phyloP scores from a whole-genome alignment of 2,113 vertebrate species.

The Oxygymnocypris stewartii region DNA sequence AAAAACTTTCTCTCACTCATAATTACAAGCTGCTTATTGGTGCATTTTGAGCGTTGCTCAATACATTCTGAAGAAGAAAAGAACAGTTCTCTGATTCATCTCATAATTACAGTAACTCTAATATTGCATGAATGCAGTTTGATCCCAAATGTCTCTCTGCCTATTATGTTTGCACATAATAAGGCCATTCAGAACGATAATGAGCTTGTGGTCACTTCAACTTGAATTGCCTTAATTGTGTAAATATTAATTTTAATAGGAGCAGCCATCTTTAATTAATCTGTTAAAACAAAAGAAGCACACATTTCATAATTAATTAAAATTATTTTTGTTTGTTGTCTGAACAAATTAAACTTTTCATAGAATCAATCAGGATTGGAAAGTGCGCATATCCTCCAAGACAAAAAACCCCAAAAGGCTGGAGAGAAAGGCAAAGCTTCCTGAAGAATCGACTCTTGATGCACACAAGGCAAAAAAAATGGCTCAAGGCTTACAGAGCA shows the following conservation, averaged over 20 bases:
- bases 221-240: conserved; percentile 7
- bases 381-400: conserved; percentile 40
- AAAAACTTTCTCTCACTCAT: neutral
- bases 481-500: conserved; percentile 28
- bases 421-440: conserved; percentile 50
- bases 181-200: neutral
- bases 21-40: neutral
- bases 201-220: neutral
- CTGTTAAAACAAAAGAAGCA: neutral
- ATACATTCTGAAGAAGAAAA: neutral
- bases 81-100: conserved; percentile 1
- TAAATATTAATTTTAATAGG: neutral
- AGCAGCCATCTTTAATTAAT: neutral
- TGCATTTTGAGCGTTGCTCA: neutral
- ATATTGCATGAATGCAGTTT: neutral
- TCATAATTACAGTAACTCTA: conserved; percentile 14
- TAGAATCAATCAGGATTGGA: conserved; percentile 61
- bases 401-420: conserved; percentile 42
- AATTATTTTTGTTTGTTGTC: neutral
- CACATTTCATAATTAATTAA: neutral
- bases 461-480: conserved; percentile 3
- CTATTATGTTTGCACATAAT: neutral
- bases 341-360: neutral
- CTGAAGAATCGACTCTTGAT: conserved; percentile 19
- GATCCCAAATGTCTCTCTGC: neutral